Percentiles rank a stretch among this genome's conserved stretches.
These are phyloP conservation scores for Heliopora coerulea DNA, from an alignment of 92 coral and sea anemone genomes.

Conservation along the genomic window DNA sequence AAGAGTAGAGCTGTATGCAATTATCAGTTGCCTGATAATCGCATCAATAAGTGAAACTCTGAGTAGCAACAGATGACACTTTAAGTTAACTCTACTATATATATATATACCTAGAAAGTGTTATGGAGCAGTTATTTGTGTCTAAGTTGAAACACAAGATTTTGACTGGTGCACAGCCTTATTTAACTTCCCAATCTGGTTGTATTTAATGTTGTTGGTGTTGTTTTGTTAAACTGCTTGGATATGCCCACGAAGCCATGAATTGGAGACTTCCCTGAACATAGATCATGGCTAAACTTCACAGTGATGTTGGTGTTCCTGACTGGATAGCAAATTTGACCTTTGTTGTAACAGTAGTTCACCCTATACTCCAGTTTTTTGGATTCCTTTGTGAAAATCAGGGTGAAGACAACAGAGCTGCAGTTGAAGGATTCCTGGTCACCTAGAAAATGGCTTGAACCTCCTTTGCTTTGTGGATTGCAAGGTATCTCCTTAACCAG, in stretches of 20 bases:
- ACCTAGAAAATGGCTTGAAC: slow-evolving; percentile 16
- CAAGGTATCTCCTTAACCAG: slow-evolving; percentile 15
- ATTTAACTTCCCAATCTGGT: background rate
- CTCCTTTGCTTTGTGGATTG: no score
- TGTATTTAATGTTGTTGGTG: slow-evolving; percentile 1
- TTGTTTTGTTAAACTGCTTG: background rate
- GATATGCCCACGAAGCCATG: slow-evolving; percentile 1
- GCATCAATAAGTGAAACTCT: no score
- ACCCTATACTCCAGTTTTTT: slow-evolving; percentile 6
- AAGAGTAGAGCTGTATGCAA: no score
- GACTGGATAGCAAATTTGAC: background rate
- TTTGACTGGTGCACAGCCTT: no score
- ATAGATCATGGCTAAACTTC: slow-evolving; percentile 23
- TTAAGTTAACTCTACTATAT: no score
- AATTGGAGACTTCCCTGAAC: slow-evolving; percentile 3
- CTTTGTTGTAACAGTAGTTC: slow-evolving; percentile 11
- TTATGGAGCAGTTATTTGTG: no score
- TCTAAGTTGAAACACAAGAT: no score
- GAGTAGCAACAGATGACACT: no score
- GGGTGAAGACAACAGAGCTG: slow-evolving; percentile 20
- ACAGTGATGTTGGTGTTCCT: slow-evolving; percentile 15
- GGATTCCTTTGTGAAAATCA: background rate
- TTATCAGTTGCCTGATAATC: no score
- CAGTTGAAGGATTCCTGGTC: slow-evolving; percentile 14
- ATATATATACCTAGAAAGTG: no score